Base-by-base conservation (phyloP, 2,113 vertebrate species). In the Microcebus lehilahytsara region DNA sequence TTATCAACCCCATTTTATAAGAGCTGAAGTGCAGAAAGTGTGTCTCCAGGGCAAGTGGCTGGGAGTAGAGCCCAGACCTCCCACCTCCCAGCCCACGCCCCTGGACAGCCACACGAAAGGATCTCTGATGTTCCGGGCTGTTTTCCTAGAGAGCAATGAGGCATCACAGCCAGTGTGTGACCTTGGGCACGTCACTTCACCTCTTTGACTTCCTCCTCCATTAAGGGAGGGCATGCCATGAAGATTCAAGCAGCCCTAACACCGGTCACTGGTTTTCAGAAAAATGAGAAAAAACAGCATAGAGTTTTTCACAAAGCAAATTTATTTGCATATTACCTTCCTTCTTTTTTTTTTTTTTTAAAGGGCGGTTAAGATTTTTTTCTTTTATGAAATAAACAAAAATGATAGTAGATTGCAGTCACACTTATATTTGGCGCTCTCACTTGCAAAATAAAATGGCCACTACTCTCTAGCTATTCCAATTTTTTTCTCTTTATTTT, bases 381-480 rank as follows among this genome's bases (percentile, higher is more conserved):
- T 74, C 64, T 90, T 86, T 79, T 67, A 80, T 25, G 20, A 91
- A 92, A 89, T 84, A 46, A 46, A 46, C 46, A 78, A 72, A 92
- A 92, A 91, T 62, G 14, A 89, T 42, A 64, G 34, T 85, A 42
- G 27, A 53, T 85, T 85, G 12, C 37, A 66, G 62, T 66, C 53
- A 87, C 22, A 34, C 34, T 77, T 72, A 53, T 51, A 46, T 96
- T 89, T 60, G 56, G 20, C 74, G 30, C 56, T 69, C 64, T 92
- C 79, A 27, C 5, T 22, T 69, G 25, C 69, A 89, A 91, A 67
- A 91, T 97, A 69, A 91, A 96, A 67, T 84, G 17, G 34, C 85
- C 91, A 74, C 42, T 25, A 46, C 49, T 75, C 25, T 94, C 12
- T 6, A 46, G 25, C 23, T 42, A 34, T 34, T 20, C 37, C 27